Conservation (phyloP, 2,888 invertebrate species). For the Patella depressa region DNA sequence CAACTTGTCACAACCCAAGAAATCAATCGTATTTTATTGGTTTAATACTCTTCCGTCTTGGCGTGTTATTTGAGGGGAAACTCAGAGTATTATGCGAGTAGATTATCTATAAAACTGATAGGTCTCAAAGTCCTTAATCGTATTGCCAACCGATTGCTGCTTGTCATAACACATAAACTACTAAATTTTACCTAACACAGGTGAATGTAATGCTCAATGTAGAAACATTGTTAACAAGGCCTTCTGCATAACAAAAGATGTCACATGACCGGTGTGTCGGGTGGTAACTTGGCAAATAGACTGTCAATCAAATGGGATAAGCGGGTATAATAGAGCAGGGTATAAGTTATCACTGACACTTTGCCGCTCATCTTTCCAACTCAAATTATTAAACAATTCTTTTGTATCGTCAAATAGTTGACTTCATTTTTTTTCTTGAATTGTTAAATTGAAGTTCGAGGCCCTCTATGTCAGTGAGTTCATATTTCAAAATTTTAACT, state of each 20-base stretch:
- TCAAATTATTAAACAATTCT: not conserved
- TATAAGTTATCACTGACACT: not conserved
- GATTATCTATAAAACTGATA: not conserved
- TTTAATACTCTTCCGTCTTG: not conserved
- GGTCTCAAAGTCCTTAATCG: no score
- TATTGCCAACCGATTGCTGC: not conserved
- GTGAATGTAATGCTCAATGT: not conserved
- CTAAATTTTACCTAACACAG: not conserved
- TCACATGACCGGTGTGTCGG: not conserved
- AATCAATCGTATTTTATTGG: not conserved
- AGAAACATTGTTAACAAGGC: not conserved
- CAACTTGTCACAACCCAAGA: slow-evolving; percentile 1
- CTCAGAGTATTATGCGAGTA: not conserved
- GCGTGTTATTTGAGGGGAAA: not conserved
- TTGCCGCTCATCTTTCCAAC: not conserved
- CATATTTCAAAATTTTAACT: no score
- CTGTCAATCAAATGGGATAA: slow-evolving; percentile 6
- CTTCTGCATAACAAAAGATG: slow-evolving; percentile 7
- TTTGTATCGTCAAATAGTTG: slow-evolving; percentile 3
- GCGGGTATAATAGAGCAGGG: not conserved
- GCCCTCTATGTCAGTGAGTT: no score
- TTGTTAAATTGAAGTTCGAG: no score
- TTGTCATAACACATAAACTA: not conserved
- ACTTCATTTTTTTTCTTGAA: no score
- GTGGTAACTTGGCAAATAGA: slow-evolving; percentile 9